These are phyloP conservation scores for Volucella inanis DNA, from an alignment of 2,888 invertebrate species.

Conservation along the genomic window DNA sequence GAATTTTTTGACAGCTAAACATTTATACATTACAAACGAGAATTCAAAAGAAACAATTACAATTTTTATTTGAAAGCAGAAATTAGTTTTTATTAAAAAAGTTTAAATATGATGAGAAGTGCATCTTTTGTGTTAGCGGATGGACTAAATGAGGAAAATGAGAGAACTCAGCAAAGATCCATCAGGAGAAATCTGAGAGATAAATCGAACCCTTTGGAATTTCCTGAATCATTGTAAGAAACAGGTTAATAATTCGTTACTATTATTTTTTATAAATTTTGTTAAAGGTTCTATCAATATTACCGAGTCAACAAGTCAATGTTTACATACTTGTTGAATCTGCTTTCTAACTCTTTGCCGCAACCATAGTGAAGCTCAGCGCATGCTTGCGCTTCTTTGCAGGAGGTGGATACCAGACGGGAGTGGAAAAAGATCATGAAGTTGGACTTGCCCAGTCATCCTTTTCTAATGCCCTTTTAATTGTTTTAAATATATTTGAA, in stretches of 20 bases:
- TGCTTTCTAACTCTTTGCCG: slow-evolving; percentile 13
- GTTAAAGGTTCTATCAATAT: slow-evolving; percentile 3
- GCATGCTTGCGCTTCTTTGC: slow-evolving; percentile 28
- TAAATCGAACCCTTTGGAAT: slow-evolving; percentile 13
- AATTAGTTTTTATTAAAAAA: neutral
- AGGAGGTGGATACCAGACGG: slow-evolving; percentile 30
- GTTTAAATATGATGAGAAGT: neutral
- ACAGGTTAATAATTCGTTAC: slow-evolving; percentile 8
- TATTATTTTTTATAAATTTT: slow-evolving; percentile 12
- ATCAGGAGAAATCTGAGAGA: slow-evolving; percentile 3
- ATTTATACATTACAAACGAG: neutral
- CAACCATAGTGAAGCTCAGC: slow-evolving; percentile 12
- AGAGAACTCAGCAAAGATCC: neutral
- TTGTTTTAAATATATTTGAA: slow-evolving; percentile 20
- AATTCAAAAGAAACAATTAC: neutral
- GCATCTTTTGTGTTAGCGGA: neutral
- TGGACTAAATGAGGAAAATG: neutral
- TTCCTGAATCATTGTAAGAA: slow-evolving; percentile 10
- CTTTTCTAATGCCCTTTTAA: slow-evolving; percentile 12
- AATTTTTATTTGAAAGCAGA: slow-evolving; percentile 14
- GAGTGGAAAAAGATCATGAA: slow-evolving; percentile 13
- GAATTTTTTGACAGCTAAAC: slow-evolving; percentile 5
- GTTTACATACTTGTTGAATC: slow-evolving; percentile 7
- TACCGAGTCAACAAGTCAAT: neutral
- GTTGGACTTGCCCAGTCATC: slow-evolving; percentile 31